phyloP scores from a whole-genome alignment of 2,113 vertebrate genomes.

The Epinephelus cyanopodus region DNA sequence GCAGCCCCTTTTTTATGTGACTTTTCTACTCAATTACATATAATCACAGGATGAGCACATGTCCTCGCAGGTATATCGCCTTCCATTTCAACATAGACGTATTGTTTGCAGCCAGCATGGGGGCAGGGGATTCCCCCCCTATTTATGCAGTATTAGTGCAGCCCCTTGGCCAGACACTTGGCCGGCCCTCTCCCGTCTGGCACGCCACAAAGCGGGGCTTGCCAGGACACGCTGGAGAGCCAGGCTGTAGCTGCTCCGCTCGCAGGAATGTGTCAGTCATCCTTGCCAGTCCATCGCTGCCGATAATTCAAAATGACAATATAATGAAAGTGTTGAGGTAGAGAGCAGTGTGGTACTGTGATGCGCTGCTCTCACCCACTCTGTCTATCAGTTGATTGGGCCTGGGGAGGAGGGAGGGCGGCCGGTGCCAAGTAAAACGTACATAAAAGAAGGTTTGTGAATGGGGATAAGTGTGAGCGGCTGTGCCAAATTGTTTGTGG shows the following conservation, averaged over 20 bases:
- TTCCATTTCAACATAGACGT: constrained; percentile 70
- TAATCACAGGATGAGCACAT: constrained; percentile 69
- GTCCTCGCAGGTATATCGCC: constrained; percentile 71
- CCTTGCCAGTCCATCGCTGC: constrained; percentile 78
- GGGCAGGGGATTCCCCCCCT: constrained; percentile 74
- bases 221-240: constrained; percentile 82
- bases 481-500: constrained; percentile 67
- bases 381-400: constrained; percentile 53
- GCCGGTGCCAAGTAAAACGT: constrained; percentile 60
- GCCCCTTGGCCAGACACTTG: constrained; percentile 83
- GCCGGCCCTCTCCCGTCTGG: constrained; percentile 79
- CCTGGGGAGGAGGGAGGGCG: background rate
- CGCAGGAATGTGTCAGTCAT: constrained; percentile 82
- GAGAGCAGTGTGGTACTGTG: constrained; percentile 67
- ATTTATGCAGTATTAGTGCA: constrained; percentile 78
- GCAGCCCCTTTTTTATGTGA: constrained; percentile 47
- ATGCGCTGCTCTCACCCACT: constrained; percentile 69
- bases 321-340: constrained; percentile 78
- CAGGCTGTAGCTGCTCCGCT: constrained; percentile 74
- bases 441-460: constrained; percentile 70
- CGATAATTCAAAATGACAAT: constrained; percentile 85
- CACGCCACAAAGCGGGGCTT: constrained; percentile 63
- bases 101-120: constrained; percentile 69
- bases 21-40: constrained; percentile 65
- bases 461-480: constrained; percentile 61